Evolutionary conservation across 2,888 invertebrate species (phyloP).

Genomic region (Cheilosia vulpina): DNA sequence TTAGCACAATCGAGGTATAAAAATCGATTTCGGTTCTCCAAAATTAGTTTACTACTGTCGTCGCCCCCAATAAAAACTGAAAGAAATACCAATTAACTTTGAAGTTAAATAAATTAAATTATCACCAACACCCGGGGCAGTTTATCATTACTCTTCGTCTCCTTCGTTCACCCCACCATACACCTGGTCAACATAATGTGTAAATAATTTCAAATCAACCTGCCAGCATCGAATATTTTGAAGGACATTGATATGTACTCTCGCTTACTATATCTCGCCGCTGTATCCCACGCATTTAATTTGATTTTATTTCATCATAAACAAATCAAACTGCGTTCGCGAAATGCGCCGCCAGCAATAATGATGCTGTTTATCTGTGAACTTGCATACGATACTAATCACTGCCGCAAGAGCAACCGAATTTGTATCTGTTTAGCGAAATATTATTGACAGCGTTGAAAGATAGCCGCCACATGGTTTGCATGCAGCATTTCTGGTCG

Average conservation of each 20-base stretch:
- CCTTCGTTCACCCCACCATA: background rate
- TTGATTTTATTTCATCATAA: conserved; percentile 67
- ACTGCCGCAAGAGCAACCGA: background rate
- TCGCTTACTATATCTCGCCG: background rate
- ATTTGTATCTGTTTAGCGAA: conserved; percentile 55
- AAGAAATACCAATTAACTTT: no score
- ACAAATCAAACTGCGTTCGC: conserved; percentile 63
- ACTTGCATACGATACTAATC: conserved; percentile 53
- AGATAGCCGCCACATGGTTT: conserved; percentile 69
- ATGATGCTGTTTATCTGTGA: conserved; percentile 38
- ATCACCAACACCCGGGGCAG: background rate
- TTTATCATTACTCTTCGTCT: background rate
- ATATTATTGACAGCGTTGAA: conserved; percentile 73
- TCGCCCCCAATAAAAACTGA: no score
- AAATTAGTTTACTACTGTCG: no score
- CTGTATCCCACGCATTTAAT: conserved; percentile 49
- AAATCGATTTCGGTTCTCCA: background rate
- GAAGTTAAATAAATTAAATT: no score
- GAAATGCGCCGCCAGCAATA: conserved; percentile 53
- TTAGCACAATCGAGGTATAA: background rate
- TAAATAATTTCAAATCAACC: conserved; percentile 17
- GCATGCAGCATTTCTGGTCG: conserved; percentile 32
- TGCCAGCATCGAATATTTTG: background rate
- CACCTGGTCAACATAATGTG: conserved; percentile 28
- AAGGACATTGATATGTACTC: conserved; percentile 16